phyloP scores from a whole-genome alignment of 1,140 invertebrate genomes.

The Formica exsecta region DNA sequence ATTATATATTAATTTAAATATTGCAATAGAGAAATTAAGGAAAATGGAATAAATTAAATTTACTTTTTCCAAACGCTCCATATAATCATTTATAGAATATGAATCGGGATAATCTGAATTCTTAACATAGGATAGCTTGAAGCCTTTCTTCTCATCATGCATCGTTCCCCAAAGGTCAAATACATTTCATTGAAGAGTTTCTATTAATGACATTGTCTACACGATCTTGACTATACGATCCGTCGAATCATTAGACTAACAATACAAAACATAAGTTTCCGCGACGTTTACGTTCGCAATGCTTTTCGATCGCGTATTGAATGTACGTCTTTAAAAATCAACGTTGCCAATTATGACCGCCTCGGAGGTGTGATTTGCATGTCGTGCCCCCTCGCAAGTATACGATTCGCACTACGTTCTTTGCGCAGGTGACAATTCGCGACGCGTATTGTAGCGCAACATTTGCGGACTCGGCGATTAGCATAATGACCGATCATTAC shows the following conservation, averaged over 20 bases:
- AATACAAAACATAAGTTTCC: slow-evolving; percentile 63
- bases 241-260: slow-evolving; percentile 69
- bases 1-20: not conserved
- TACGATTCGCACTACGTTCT: slow-evolving; percentile 65
- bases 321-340: slow-evolving; percentile 53
- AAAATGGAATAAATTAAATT: not conserved
- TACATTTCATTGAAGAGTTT: slow-evolving; percentile 26
- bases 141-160: slow-evolving; percentile 16
- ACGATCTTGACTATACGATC: not conserved
- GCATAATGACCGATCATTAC: slow-evolving; percentile 75
- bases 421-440: slow-evolving; percentile 75
- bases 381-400: slow-evolving; percentile 40
- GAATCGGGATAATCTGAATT: not conserved
- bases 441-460: slow-evolving; percentile 62
- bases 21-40: too few relatives aligned
- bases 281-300: slow-evolving; percentile 26
- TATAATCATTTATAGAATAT: not conserved
- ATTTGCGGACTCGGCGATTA: slow-evolving; percentile 64
- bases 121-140: not conserved
- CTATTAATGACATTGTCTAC: slow-evolving; percentile 21
- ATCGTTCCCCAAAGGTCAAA: slow-evolving; percentile 23
- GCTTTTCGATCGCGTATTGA: slow-evolving; percentile 61
- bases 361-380: slow-evolving; percentile 69
- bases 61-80: not conserved
- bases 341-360: slow-evolving; percentile 59